Evolutionary conservation across 2,113 vertebrate genomes (phyloP), one percentile per base, ranked within the genome.

Genomic region (Marmota monax): DNA sequence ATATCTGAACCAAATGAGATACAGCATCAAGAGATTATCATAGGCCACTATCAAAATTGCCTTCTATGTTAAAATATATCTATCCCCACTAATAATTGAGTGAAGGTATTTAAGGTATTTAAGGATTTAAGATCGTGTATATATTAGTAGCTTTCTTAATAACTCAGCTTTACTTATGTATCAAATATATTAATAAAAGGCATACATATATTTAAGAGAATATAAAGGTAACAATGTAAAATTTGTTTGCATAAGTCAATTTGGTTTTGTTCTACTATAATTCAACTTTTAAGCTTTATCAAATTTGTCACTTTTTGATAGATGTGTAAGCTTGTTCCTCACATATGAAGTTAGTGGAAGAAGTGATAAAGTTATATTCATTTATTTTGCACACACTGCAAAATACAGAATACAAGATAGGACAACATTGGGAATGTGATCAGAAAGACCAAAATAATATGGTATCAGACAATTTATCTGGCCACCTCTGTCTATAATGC

Each of bases 31-130:
- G 39, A 56, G n/a, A 22, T 95, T 95, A 73, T 89, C 48, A 63
- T 78, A 80, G 63, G 65, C 22, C 88, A 48, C 12, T 73, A 37
- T 86, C 88, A 78, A 70, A 73, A 61, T 83, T 96, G 29, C 9
- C 65, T 85, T 93, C 37, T 76, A 39, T 73, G 4, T 80, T 77
- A 80, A 88, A 82, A n/a, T 88, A 10, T 61, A 93, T 94, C 42
- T 85, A 84, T 53, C 3, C 39, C 22, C 0, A 88, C n/a, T 56
- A 86, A 74, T 70, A 86, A 45, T 22, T 88, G n/a, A 65, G 22
- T 84, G 22, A 70, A 78, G 69, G 61, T 63, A 88, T 58, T 17
- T 84, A 67, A 86, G 39, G 27, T 25, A 51, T 72, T 82, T 72
- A 11, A 22, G 25, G 9, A 91, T 32, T 56, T 37, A 92, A 20